A percentile compares a stretch with the other conserved stretches of the same genome.
Evolutionary conservation across 2,888 invertebrate species (phyloP).

Genomic region (Drosophila setosimentum): DNA sequence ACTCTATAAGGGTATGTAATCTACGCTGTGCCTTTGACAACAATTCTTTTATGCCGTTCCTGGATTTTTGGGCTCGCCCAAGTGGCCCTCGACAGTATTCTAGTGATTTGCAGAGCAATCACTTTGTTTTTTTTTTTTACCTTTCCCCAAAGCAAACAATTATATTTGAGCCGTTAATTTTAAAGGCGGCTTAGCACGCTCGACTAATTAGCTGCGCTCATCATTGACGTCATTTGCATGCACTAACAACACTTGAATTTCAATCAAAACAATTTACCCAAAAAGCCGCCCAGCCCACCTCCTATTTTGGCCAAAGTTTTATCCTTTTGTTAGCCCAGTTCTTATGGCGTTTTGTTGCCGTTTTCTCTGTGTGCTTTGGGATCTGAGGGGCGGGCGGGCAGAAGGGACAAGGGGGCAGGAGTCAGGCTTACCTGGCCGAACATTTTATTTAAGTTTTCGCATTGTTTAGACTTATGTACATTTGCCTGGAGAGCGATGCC

Average conservation of each 20-base stretch:
- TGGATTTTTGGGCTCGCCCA: not conserved
- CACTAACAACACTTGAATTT: conserved; percentile 45
- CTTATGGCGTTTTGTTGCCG: conserved; percentile 41
- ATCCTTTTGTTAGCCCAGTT: conserved; percentile 48
- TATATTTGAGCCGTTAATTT: conserved; percentile 34
- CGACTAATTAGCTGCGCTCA: conserved; percentile 51
- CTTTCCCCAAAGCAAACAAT: conserved; percentile 3
- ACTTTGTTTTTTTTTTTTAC: not conserved
- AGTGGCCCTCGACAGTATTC: conserved; percentile 28
- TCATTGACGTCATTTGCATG: conserved; percentile 69
- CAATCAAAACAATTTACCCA: conserved; percentile 53
- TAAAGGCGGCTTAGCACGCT: conserved; percentile 38
- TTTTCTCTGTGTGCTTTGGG: conserved; percentile 21
- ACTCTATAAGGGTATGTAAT: not conserved
- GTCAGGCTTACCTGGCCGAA: conserved; percentile 32
- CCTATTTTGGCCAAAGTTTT: conserved; percentile 6
- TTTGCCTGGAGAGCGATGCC: conserved; percentile 57
- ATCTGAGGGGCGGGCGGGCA: not conserved
- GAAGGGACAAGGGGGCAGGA: not conserved
- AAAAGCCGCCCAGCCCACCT: not conserved
- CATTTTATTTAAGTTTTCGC: conserved; percentile 69
- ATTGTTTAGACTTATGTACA: conserved; percentile 60
- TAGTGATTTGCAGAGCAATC: not conserved
- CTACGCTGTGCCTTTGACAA: not conserved
- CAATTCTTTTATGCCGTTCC: conserved; percentile 8